Evolutionary conservation across 2,113 vertebrate species (phyloP), one percentile per base, ranked within the genome.

Genomic region (Pelusios castaneus): DNA sequence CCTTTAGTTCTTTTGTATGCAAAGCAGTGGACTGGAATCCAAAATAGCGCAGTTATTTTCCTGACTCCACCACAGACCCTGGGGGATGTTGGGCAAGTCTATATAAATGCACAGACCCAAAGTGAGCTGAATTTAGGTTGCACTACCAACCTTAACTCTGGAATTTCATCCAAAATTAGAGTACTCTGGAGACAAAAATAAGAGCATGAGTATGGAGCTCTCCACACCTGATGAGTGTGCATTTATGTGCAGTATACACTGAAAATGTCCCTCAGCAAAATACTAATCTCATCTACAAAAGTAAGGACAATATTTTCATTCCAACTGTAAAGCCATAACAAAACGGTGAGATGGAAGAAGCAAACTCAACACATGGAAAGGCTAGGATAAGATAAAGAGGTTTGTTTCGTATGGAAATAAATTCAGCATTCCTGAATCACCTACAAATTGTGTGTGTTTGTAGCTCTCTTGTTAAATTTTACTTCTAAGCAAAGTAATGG

Each of bases 251-350:
- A 73, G 41, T 82, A 51, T n/a, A 54, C 21, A 80, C 8, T 90
- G 45, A 86, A 90, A 82, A 63, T 41, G 49, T 85, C 58, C 89
- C 93, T 87, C 88, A 43, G 60, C 58, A 95, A n/a, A n/a, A 78
- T 5, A 89, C 85, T 91, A 91, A 97, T 97, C 94, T 90, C 90
- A 97, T 90, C 91, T 4, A 82, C 58, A 54, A 85, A 90, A 88
- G 56, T 90, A 90, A 84, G 91, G 85, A 87, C 12, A 84, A 95
- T 84, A 84, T 96, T 96, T 95, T 94, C 85, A 96, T 90, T 94
- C 91, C 92, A 94, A 94, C 73, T 52, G 95, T 93, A 92, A 91
- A 93, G 76, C 82, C 29, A 80, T 67, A 55, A 91, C 56, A 52
- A 95, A 85, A 77, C 78, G 81, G 11, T 90, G 91, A 92, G 14